A percentile compares a stretch with the other conserved stretches of the same genome.
These are phyloP conservation scores for western clawed frog (Xenopus tropicalis) DNA, from an alignment of 2,113 vertebrate genomes.

Conservation along the genomic window DNA sequence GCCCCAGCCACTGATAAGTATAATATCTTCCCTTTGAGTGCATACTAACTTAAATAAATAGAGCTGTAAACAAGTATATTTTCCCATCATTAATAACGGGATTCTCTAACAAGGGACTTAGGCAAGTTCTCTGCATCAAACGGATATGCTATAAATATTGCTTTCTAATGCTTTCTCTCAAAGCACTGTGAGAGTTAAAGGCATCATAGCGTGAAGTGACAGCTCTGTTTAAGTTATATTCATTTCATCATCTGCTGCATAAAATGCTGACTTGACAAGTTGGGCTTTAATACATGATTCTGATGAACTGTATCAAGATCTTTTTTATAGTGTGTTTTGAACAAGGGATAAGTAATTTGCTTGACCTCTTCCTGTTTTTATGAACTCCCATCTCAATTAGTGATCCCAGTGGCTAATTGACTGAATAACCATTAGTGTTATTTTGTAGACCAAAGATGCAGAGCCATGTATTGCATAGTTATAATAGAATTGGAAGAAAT, in stretches of 20 bases:
- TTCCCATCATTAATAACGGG: no score
- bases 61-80: no score
- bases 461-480: background rate
- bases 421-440: background rate
- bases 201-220: slow-evolving; percentile 12
- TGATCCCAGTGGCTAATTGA: slow-evolving; percentile 40
- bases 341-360: slow-evolving; percentile 32
- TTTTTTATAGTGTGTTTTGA: slow-evolving; percentile 33
- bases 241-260: slow-evolving; percentile 31
- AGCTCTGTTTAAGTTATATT: slow-evolving; percentile 2
- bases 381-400: slow-evolving; percentile 36
- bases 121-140: no score
- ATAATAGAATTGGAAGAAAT: background rate
- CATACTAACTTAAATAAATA: no score
- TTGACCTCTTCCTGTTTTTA: slow-evolving; percentile 44
- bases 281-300: slow-evolving; percentile 29
- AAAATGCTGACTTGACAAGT: slow-evolving; percentile 37
- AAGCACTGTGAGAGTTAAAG: slow-evolving; percentile 5
- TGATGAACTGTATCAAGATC: slow-evolving; percentile 40
- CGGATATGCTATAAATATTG: no score
- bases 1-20: no score
- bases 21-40: no score
- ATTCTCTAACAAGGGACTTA: no score
- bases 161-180: no score
- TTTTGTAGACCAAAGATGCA: background rate